Evolutionary conservation across 2,888 invertebrate species (phyloP).

Genomic region (Trachelus stipa): DNA sequence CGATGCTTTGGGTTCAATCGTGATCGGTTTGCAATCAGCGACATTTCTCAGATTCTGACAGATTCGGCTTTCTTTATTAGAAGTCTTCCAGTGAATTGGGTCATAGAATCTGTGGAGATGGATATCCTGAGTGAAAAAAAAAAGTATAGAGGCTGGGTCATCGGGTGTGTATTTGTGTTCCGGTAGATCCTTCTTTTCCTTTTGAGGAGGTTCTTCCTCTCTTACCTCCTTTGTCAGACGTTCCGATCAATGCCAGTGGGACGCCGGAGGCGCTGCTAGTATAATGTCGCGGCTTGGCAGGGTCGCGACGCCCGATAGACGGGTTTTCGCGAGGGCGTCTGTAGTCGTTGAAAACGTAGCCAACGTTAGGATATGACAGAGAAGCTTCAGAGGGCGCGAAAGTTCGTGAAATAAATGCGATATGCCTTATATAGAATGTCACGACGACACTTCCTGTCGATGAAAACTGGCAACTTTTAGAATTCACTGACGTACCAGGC

Average conservation of each 20-base stretch:
- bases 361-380: neutral
- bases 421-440: constrained; percentile 20
- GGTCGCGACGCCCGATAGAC: neutral
- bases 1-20: neutral
- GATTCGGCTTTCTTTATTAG: neutral
- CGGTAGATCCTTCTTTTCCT: neutral
- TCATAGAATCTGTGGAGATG: neutral
- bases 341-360: neutral
- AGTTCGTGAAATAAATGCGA: neutral
- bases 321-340: neutral
- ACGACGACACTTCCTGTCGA: constrained; percentile 15
- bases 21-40: neutral
- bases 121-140: neutral
- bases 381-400: neutral
- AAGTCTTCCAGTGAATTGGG: neutral
- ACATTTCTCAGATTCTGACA: neutral
- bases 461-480: constrained; percentile 36
- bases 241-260: neutral
- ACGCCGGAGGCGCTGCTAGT: neutral
- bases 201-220: neutral
- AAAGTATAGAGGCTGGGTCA: neutral
- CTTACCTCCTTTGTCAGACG: neutral
- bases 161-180: neutral
- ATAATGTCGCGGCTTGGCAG: neutral
- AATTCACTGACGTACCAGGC: constrained; percentile 31